Evolutionary conservation across 2,888 invertebrate species (phyloP).

Genomic region (Calephelis perditalis): DNA sequence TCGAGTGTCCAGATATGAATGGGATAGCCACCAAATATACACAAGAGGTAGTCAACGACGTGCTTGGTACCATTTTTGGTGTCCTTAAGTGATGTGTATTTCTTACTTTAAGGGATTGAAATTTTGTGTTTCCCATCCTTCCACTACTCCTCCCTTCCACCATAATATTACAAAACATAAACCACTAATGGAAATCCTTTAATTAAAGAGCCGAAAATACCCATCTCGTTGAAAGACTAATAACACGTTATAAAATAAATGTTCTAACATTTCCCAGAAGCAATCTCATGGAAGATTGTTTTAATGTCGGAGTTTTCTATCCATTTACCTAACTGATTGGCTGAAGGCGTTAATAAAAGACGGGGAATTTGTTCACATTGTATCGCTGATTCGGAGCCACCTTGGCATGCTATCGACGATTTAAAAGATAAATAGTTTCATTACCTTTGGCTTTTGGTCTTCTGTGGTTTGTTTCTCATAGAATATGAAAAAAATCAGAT

Average conservation of each 20-base stretch:
- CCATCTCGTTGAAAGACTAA: constrained; percentile 2
- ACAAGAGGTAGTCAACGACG: no score
- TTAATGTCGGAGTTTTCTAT: constrained; percentile 8
- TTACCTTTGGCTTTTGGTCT: constrained; percentile 62
- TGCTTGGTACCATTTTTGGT: no score
- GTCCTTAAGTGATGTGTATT: no score
- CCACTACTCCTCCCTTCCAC: no score
- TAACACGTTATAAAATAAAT: constrained; percentile 1
- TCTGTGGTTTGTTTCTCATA: constrained; percentile 33
- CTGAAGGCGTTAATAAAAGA: constrained; percentile 15
- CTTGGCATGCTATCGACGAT: constrained; percentile 34
- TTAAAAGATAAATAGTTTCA: constrained; percentile 71
- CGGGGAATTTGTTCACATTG: constrained; percentile 10
- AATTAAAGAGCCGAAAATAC: no score
- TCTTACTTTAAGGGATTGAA: no score
- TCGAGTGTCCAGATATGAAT: no score
- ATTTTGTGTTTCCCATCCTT: no score
- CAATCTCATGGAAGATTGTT: constrained; percentile 1
- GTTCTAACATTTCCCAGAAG: constrained; percentile 4
- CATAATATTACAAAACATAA: no score
- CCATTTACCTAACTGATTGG: constrained; percentile 17
- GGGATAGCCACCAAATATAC: no score
- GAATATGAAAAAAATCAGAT: not conserved
- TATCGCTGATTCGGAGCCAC: constrained; percentile 13
- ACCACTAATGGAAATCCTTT: no score